Percentiles rank a stretch among this genome's conserved stretches.
phyloP scores from a whole-genome alignment of 2,888 invertebrate genomes.

The Cryptophagus acutangulus region DNA sequence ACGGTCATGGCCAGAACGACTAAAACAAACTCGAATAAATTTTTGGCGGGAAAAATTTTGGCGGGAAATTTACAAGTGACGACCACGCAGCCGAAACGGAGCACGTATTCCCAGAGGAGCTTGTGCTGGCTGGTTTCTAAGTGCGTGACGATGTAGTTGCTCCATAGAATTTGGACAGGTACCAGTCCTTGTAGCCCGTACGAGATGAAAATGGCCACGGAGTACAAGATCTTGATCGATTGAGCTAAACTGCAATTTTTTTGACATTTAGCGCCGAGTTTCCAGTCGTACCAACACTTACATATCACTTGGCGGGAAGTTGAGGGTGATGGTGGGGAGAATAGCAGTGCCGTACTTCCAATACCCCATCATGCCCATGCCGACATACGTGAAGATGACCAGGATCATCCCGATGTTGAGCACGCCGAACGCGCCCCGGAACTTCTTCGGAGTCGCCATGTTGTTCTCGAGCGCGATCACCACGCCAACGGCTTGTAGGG shows the following conservation, averaged over 20 bases:
- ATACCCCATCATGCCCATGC: slow-evolving; percentile 81
- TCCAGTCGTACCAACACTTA: too few species aligned
- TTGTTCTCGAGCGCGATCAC: slow-evolving; percentile 87
- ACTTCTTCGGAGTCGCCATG: slow-evolving; percentile 78
- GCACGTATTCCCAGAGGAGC: slow-evolving; percentile 41
- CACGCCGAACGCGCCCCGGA: slow-evolving; percentile 72
- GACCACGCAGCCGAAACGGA: slow-evolving; percentile 43
- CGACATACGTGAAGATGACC: slow-evolving; percentile 70
- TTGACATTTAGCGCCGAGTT: not conserved
- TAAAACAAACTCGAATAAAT: slow-evolving; percentile 42
- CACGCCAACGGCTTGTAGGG: slow-evolving; percentile 91
- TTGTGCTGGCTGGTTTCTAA: slow-evolving; percentile 36
- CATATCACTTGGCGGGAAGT: slow-evolving; percentile 61
- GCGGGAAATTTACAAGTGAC: slow-evolving; percentile 45
- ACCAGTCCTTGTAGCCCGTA: slow-evolving; percentile 88
- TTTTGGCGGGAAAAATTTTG: not conserved
- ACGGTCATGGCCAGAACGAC: slow-evolving; percentile 68
- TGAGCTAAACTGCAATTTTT: slow-evolving; percentile 56
- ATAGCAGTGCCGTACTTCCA: slow-evolving; percentile 68
- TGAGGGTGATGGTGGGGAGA: slow-evolving; percentile 74
- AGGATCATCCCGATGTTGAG: slow-evolving; percentile 76
- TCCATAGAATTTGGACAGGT: slow-evolving; percentile 76
- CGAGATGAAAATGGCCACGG: slow-evolving; percentile 70
- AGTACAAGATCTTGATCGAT: slow-evolving; percentile 58
- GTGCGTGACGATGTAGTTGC: slow-evolving; percentile 44